Conservation (phyloP, 2,113 vertebrate species). For the Geothlypis trichas region DNA sequence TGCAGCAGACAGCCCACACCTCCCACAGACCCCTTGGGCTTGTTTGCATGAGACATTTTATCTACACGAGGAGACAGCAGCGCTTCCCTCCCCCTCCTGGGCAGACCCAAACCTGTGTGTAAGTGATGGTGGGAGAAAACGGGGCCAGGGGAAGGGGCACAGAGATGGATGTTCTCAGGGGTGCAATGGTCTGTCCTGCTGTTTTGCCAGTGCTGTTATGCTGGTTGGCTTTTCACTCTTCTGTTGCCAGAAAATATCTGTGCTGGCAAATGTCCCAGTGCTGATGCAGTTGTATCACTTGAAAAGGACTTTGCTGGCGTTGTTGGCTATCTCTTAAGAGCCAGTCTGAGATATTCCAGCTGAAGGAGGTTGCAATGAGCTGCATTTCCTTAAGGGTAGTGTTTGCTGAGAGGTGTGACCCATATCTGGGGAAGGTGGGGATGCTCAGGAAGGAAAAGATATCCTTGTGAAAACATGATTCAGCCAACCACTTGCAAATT, state of each 20-base stretch:
- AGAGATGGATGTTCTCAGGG: not conserved
- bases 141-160: not conserved
- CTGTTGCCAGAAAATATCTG: constrained; percentile 8
- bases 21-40: not conserved
- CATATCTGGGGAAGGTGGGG: not conserved
- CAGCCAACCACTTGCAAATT: not conserved
- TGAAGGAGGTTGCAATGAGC: not conserved
- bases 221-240: constrained; percentile 12
- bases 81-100: not conserved
- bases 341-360: not conserved
- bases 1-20: not conserved
- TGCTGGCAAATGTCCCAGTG: constrained; percentile 5
- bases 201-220: not conserved
- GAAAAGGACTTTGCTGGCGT: constrained; percentile 29
- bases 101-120: not conserved
- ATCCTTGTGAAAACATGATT: not conserved
- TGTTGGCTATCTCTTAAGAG: not conserved
- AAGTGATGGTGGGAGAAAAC: not conserved
- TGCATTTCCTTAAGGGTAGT: not conserved
- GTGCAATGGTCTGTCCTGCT: not conserved
- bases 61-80: not conserved
- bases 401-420: not conserved
- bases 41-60: not conserved
- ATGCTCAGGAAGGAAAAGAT: not conserved
- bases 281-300: constrained; percentile 4